These are phyloP conservation scores for Sitobion miscanthi DNA, from an alignment of 1,140 invertebrate genomes.

Conservation along the genomic window DNA sequence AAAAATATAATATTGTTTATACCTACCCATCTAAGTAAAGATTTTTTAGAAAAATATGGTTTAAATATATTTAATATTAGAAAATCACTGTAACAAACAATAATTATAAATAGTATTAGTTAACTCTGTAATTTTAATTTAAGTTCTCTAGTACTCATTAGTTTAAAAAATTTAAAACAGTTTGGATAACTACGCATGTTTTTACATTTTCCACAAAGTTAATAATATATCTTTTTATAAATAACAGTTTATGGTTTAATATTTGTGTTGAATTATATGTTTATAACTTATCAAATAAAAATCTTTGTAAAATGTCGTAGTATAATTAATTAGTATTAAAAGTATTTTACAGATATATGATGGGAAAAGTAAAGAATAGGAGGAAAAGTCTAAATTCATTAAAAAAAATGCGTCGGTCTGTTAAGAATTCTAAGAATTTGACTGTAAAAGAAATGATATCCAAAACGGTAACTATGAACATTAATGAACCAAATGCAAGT, in stretches of 20 bases:
- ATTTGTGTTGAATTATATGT: background rate
- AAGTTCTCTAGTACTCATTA: background rate
- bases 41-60: no score
- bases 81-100: no score
- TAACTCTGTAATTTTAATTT: background rate
- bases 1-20: no score
- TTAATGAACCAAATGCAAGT: background rate
- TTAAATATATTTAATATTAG: no score
- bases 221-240: background rate
- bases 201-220: background rate
- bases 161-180: background rate
- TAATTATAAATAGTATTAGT: no score
- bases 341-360: background rate
- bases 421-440: background rate
- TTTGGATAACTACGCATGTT: background rate
- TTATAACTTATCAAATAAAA: background rate
- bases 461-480: background rate
- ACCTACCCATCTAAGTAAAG: no score
- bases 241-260: background rate
- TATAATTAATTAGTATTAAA: background rate
- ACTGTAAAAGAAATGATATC: background rate
- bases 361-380: background rate
- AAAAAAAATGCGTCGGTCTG: background rate
- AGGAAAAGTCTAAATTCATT: background rate
- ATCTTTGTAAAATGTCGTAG: background rate